Evolutionary conservation across 2,113 vertebrate genomes (phyloP).

Genomic region (Mesembrinibis cayennensis): DNA sequence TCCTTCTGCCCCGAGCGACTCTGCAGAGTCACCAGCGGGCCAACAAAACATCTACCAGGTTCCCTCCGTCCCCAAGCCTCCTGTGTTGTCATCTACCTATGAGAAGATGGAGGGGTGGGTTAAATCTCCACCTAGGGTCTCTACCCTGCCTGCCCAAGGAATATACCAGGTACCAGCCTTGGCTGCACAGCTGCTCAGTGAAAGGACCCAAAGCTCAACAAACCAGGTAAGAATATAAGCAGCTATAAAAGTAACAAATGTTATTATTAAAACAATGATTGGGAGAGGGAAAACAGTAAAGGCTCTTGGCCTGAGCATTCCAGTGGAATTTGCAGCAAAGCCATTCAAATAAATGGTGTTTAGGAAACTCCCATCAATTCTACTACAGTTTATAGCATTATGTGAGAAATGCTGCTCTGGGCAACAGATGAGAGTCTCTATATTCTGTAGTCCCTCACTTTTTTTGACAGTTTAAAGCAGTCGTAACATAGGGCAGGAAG

Average conservation of each 20-base stretch:
- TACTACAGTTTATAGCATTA: background rate
- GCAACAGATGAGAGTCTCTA: background rate
- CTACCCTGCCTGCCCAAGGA: background rate
- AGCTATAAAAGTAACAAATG: background rate
- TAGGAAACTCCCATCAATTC: background rate
- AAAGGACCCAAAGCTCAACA: conserved; percentile 57
- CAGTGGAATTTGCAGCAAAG: background rate
- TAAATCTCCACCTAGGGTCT: conserved; percentile 42
- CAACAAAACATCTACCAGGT: conserved; percentile 77
- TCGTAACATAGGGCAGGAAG: conserved; percentile 1
- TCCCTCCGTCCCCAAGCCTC: conserved; percentile 32
- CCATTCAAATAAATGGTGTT: background rate
- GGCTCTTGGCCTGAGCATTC: background rate
- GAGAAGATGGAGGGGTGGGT: conserved; percentile 84
- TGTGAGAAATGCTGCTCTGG: background rate
- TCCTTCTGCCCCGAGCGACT: background rate
- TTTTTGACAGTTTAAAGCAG: background rate
- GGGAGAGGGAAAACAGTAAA: background rate
- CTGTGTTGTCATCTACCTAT: conserved; percentile 37
- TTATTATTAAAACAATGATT: accelerated
- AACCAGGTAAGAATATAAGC: conserved; percentile 69
- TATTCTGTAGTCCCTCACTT: background rate
- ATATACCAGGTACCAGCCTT: conserved; percentile 59
- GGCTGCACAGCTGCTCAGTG: conserved; percentile 61
- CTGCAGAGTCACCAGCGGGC: accelerated